Conservation (phyloP, 2,113 vertebrate genomes). For the Callaeas wilsoni region DNA sequence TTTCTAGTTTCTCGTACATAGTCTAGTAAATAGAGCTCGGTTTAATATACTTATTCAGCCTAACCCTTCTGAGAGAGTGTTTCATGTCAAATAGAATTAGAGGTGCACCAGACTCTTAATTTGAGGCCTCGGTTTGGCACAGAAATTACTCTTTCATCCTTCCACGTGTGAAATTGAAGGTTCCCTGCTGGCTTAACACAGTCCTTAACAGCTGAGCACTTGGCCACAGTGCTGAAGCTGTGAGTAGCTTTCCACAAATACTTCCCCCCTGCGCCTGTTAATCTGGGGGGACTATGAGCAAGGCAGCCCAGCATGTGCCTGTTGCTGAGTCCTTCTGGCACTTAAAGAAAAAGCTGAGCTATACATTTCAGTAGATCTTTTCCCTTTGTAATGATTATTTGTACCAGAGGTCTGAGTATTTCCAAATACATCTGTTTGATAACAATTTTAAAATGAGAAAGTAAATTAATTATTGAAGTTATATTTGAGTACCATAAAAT, state of each 20-base stretch:
- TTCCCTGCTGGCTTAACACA: background rate
- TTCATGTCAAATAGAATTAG: conserved; percentile 19
- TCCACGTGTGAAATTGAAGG: conserved; percentile 40
- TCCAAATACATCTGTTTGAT: background rate
- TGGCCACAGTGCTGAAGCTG: background rate
- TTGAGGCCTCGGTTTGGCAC: background rate
- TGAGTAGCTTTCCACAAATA: background rate
- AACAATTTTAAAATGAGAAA: background rate
- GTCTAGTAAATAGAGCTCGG: background rate
- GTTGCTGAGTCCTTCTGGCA: background rate
- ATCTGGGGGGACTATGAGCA: background rate
- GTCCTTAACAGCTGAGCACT: background rate
- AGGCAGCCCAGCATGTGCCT: background rate
- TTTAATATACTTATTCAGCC: background rate
- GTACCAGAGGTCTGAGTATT: background rate
- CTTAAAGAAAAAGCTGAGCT: background rate
- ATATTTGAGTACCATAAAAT: background rate
- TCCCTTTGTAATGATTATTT: background rate
- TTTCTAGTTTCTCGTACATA: background rate
- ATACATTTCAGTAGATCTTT: background rate
- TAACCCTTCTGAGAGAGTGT: background rate
- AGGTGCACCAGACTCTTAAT: background rate
- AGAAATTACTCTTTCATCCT: background rate
- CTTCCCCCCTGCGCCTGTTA: background rate
- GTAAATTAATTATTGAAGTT: background rate